A percentile compares a stretch with the other conserved stretches of the same genome.
These are phyloP conservation scores for Echiichthys vipera DNA, from an alignment of 2,797 vertebrate genomes.

Conservation along the genomic window DNA sequence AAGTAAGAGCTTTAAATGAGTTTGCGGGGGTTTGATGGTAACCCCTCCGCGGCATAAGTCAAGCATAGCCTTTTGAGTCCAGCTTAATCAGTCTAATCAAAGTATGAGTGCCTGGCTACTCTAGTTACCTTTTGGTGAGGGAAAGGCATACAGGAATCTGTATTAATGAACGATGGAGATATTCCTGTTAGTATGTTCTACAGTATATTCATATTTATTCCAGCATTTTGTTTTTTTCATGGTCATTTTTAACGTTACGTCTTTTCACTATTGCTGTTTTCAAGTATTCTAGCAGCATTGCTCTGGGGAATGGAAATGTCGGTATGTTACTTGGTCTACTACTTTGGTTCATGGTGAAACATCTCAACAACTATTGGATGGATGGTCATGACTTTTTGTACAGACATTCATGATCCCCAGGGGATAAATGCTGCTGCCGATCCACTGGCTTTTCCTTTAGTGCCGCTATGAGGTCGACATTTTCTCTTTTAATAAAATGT, in stretches of 20 bases:
- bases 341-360: too few species aligned
- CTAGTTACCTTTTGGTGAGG: not conserved
- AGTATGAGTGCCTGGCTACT: not conserved
- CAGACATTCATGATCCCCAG: not conserved
- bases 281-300: not conserved
- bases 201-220: not conserved
- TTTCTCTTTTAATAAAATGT: too few species aligned
- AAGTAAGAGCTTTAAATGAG: slow-evolving; percentile 32
- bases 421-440: not conserved
- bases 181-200: not conserved
- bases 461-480: not conserved
- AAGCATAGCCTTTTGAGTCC: slow-evolving; percentile 8
- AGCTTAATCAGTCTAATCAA: slow-evolving; percentile 22
- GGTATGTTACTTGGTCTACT: not conserved
- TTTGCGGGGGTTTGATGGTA: slow-evolving; percentile 21
- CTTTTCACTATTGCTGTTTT: not conserved
- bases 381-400: not conserved
- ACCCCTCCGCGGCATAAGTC: slow-evolving; percentile 33
- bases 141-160: too few species aligned
- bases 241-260: too few species aligned
- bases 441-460: not conserved
- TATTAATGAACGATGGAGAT: not conserved
- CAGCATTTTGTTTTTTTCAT: not conserved
- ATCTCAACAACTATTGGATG: not conserved
- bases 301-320: not conserved